Percentiles rank a stretch among this genome's conserved stretches.
Conservation (phyloP, 2,113 vertebrate species). For the Coregonus clupeaformis region DNA sequence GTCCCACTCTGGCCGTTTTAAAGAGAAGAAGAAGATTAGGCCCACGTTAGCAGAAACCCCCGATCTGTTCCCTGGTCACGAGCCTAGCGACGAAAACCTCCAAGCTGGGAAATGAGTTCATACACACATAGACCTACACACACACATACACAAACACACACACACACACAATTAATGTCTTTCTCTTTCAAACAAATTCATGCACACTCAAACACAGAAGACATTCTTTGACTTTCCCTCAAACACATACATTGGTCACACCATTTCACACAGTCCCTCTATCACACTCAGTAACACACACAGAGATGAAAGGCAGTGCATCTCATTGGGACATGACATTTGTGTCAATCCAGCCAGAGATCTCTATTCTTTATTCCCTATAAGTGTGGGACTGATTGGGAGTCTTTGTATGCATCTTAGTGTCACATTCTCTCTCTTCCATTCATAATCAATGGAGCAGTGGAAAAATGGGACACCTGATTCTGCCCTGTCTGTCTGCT, state of each 20-base stretch:
- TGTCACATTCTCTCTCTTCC: too few species aligned
- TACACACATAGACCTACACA: background rate
- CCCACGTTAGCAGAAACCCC: slow-evolving; percentile 80
- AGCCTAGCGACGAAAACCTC: slow-evolving; percentile 42
- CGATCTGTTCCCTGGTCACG: slow-evolving; percentile 67
- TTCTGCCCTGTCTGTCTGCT: background rate
- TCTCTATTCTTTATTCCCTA: too few species aligned
- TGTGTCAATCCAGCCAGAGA: background rate
- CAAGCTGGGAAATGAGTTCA: slow-evolving; percentile 19
- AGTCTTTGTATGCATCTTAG: background rate
- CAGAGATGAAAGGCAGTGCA: too few species aligned
- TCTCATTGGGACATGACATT: background rate
- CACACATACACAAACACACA: background rate
- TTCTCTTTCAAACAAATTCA: background rate
- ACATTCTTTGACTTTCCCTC: background rate
- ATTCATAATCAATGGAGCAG: too few species aligned
- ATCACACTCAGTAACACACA: background rate
- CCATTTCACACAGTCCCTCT: too few species aligned
- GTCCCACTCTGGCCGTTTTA: slow-evolving; percentile 89
- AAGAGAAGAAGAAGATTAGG: slow-evolving; percentile 89
- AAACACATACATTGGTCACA: background rate
- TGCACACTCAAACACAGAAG: background rate
- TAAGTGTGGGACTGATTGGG: background rate
- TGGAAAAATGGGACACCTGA: background rate
- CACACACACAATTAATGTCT: background rate